Evolutionary conservation across 2,113 vertebrate species (phyloP).

Genomic region (Theropithecus gelada): DNA sequence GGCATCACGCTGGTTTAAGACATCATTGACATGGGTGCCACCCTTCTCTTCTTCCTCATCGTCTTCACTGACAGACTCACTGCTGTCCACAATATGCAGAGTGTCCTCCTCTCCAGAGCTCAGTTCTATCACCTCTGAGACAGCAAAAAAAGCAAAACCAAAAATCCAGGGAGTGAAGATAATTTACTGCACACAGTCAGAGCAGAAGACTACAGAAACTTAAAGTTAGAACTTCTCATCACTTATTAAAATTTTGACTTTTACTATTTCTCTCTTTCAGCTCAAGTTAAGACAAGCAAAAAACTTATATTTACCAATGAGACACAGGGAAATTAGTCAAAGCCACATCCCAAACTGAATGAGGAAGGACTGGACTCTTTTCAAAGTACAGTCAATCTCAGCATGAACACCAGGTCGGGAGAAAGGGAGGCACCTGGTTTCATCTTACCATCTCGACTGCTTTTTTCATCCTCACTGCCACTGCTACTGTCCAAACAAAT

Average conservation of each 20-base stretch:
- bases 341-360: background rate
- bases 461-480: constrained; percentile 89
- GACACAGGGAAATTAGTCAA: background rate
- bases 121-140: constrained; percentile 96
- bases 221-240: background rate
- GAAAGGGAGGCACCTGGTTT: background rate
- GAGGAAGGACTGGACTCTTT: background rate
- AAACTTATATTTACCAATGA: constrained; percentile 6
- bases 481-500: constrained; percentile 97
- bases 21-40: constrained; percentile 95
- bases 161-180: background rate
- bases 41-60: constrained; percentile 93
- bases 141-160: constrained; percentile 45
- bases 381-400: background rate
- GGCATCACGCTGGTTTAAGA: constrained; percentile 93
- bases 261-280: background rate
- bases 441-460: constrained; percentile 91
- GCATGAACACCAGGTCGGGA: background rate
- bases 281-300: background rate
- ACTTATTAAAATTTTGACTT: background rate
- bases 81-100: constrained; percentile 93
- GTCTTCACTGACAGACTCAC: constrained; percentile 94
- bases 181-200: background rate
- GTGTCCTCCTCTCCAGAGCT: constrained; percentile 97
- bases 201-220: background rate